phyloP scores from a whole-genome alignment of 2,797 vertebrate genomes.

The Aphelocoma californica region DNA sequence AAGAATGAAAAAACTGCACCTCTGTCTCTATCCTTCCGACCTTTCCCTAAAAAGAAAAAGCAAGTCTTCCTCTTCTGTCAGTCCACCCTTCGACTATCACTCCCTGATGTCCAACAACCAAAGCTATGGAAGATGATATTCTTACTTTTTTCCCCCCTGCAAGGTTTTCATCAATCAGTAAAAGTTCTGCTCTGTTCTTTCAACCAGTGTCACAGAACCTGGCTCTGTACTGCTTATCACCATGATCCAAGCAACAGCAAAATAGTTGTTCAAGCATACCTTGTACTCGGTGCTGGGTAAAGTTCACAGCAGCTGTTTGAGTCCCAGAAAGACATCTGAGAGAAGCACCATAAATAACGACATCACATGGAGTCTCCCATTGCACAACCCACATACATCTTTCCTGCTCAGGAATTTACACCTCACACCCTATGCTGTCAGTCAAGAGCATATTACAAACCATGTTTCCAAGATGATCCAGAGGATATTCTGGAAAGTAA shows the following conservation, averaged over 20 bases:
- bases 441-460: conserved; percentile 19
- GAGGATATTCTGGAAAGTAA: conserved; percentile 45
- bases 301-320: conserved; percentile 69
- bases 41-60: neutral
- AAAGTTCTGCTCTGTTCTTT: neutral
- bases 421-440: conserved; percentile 46
- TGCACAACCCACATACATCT: conserved; percentile 57
- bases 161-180: neutral
- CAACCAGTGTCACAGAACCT: neutral
- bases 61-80: neutral
- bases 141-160: neutral
- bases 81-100: neutral
- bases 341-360: conserved; percentile 71
- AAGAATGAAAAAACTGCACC: neutral
- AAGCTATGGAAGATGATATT: neutral
- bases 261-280: neutral
- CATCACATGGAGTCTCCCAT: conserved; percentile 60
- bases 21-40: neutral
- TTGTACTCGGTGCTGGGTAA: neutral
- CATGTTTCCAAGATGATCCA: conserved; percentile 32
- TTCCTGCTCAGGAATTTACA: conserved; percentile 37
- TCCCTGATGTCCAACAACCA: neutral
- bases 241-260: neutral
- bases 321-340: conserved; percentile 69
- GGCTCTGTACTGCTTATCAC: neutral